phyloP scores from a whole-genome alignment of 2,113 vertebrate species.

The Ornithorhynchus anatinus region DNA sequence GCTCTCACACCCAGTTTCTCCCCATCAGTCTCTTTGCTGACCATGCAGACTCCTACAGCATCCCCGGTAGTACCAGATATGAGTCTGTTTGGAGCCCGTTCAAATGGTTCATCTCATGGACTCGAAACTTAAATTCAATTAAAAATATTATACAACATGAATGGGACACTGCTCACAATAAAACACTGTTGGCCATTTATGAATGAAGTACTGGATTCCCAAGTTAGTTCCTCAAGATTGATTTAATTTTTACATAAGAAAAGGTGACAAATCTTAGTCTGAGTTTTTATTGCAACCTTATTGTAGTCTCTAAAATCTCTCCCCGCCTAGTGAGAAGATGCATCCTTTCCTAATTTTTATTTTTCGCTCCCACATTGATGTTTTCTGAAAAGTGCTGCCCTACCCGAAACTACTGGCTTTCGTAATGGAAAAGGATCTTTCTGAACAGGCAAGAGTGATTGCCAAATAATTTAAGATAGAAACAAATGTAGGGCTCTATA shows the following conservation, averaged over 20 bases:
- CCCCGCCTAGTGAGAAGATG: conserved; percentile 19
- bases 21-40: conserved; percentile 83
- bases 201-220: conserved; percentile 9
- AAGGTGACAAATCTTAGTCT: neutral
- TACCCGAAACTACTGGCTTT: neutral
- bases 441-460: neutral
- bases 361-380: conserved; percentile 23
- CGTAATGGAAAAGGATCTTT: neutral
- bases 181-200: neutral
- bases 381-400: conserved; percentile 4
- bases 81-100: conserved; percentile 58
- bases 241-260: conserved; percentile 12
- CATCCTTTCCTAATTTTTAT: neutral
- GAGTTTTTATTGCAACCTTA: conserved; percentile 4
- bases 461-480: neutral
- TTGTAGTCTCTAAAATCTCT: conserved; percentile 20
- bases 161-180: neutral
- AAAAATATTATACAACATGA: conserved; percentile 50
- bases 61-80: conserved; percentile 75
- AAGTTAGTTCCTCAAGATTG: neutral
- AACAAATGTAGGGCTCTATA: neutral
- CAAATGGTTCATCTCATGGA: conserved; percentile 55
- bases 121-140: conserved; percentile 74
- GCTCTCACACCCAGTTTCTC: conserved; percentile 83
- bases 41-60: conserved; percentile 70